Evolutionary conservation across 2,113 vertebrate genomes (phyloP).

Genomic region (Cynopterus brachyotis): DNA sequence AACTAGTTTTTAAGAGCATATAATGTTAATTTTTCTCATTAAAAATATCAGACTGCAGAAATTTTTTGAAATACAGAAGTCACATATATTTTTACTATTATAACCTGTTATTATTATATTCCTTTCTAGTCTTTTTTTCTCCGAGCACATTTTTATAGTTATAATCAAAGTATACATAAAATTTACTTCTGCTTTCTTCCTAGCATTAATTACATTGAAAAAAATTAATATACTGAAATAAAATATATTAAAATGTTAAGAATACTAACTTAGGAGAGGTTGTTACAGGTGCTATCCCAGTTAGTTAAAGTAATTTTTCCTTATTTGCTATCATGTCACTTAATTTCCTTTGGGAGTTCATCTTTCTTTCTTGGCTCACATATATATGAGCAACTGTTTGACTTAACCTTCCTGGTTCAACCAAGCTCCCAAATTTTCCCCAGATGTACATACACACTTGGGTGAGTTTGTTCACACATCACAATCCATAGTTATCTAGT

Average conservation of each 20-base stretch:
- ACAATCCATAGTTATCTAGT: background rate
- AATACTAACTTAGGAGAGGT: background rate
- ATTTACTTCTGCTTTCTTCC: background rate
- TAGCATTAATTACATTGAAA: slow-evolving; percentile 8
- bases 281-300: background rate
- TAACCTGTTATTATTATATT: background rate
- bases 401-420: background rate
- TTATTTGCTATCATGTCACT: background rate
- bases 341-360: background rate
- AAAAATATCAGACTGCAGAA: slow-evolving; percentile 1
- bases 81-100: background rate
- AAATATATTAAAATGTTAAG: background rate
- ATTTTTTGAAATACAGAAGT: background rate
- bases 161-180: background rate
- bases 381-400: background rate
- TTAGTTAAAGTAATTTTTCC: background rate
- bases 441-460: background rate
- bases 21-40: slow-evolving; percentile 24
- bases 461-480: background rate
- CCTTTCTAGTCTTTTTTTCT: background rate
- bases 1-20: background rate
- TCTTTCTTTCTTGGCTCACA: background rate
- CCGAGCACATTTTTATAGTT: slow-evolving; percentile 18
- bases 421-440: background rate
- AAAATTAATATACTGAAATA: background rate